phyloP scores from a whole-genome alignment of 35 echinoderm and acorn worm species.

The Ptychodera flava region DNA sequence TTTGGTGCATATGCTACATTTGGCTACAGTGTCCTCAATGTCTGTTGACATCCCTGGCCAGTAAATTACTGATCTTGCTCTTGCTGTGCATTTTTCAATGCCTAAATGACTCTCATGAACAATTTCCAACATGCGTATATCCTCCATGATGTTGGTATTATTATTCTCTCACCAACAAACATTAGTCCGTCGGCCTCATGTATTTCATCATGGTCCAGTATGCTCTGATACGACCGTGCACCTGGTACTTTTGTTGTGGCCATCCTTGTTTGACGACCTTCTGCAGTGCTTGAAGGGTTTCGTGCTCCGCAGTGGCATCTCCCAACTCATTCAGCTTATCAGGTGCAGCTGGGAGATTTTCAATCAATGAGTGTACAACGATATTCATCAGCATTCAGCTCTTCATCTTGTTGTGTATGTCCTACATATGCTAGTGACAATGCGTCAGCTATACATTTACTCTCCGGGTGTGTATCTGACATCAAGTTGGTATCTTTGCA shows the following conservation, averaged over 20 bases:
- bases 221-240: conserved; percentile 24
- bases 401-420: conserved; percentile 20
- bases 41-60: conserved; percentile 45
- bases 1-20: conserved; percentile 19
- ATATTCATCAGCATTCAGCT: too few species aligned
- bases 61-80: conserved; percentile 32
- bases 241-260: conserved; percentile 17
- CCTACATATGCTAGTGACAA: conserved; percentile 13
- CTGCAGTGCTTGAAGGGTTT: conserved; percentile 10
- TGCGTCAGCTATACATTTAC: conserved; percentile 18
- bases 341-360: too few species aligned
- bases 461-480: conserved; percentile 13
- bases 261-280: conserved; percentile 15
- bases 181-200: conserved; percentile 13
- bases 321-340: conserved; percentile 18
- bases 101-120: conserved; percentile 32
- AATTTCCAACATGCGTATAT: conserved; percentile 25
- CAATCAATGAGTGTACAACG: too few species aligned
- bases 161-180: conserved; percentile 23
- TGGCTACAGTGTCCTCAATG: conserved; percentile 28
- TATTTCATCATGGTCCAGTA: conserved; percentile 32
- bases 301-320: conserved; percentile 14
- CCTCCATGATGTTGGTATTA: conserved; percentile 24
- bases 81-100: conserved; percentile 29
- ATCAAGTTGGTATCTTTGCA: conserved; percentile 36